A percentile compares a stretch with the other conserved stretches of the same genome.
phyloP scores from a whole-genome alignment of 2,797 vertebrate species.

The Melopsittacus undulatus region DNA sequence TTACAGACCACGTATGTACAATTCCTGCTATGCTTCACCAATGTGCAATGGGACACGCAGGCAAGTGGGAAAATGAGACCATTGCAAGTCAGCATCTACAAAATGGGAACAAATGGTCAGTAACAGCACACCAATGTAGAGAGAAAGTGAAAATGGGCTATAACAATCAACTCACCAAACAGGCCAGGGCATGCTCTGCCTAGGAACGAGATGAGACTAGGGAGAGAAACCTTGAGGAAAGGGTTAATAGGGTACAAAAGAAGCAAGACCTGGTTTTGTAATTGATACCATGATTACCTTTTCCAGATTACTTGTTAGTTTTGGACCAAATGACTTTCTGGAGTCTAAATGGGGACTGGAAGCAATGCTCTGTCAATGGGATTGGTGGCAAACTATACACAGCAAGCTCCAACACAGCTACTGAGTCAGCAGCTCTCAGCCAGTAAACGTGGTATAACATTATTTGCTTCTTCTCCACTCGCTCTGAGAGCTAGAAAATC shows the following conservation, averaged over 20 bases:
- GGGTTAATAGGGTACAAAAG: background rate
- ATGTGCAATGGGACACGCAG: background rate
- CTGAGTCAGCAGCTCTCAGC: background rate
- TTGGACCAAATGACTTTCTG: background rate
- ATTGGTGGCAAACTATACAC: background rate
- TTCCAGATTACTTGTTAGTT: constrained; percentile 27
- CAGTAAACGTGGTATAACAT: accelerated
- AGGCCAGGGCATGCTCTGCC: background rate
- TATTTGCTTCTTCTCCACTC: background rate
- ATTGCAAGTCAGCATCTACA: background rate
- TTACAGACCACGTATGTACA: accelerated
- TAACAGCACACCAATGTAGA: background rate
- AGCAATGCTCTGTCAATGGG: background rate
- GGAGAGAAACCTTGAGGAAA: background rate
- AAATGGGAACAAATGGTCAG: background rate
- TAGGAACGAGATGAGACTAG: background rate
- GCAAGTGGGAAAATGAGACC: background rate
- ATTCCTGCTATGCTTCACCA: background rate
- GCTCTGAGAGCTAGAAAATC: background rate
- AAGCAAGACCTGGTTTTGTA: background rate
- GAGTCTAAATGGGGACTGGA: background rate
- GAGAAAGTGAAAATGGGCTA: background rate
- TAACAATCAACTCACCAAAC: background rate
- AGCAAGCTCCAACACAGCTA: background rate
- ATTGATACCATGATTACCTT: constrained; percentile 9